Conservation (phyloP, 2,113 vertebrate genomes). For the Phocoena phocoena region DNA sequence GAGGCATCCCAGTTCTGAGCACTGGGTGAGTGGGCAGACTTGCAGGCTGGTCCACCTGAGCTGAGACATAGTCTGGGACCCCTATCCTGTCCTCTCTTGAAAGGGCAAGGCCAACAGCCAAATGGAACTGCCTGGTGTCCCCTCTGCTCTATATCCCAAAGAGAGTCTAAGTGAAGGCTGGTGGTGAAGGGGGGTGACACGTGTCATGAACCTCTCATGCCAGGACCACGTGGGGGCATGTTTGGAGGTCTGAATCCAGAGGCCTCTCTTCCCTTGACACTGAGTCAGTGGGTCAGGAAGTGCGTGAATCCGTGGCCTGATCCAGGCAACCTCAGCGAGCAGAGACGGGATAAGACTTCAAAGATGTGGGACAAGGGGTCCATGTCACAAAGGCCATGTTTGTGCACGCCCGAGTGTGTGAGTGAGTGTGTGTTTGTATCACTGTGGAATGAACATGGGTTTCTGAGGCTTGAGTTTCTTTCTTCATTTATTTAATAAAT, state of each 20-base stretch:
- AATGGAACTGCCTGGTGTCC: not conserved
- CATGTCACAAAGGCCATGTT: not conserved
- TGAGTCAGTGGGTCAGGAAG: not conserved
- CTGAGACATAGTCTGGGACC: not conserved
- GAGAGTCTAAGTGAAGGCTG: not conserved
- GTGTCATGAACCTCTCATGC: not conserved
- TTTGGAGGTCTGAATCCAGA: not conserved
- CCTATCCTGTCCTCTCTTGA: not conserved
- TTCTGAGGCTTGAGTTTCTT: slow-evolving; percentile 8
- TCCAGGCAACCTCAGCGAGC: not conserved
- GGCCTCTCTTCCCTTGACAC: not conserved
- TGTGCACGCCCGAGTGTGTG: not conserved
- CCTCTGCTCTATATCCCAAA: not conserved
- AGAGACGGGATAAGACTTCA: not conserved
- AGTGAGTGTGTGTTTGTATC: not conserved
- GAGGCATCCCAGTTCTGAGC: not conserved
- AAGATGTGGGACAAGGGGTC: not conserved
- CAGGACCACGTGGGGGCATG: too few relatives aligned
- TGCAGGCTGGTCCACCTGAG: not conserved
- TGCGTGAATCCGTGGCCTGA: not conserved
- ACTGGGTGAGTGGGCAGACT: not conserved
- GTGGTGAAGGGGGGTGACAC: not conserved
- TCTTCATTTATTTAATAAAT: slow-evolving; percentile 20
- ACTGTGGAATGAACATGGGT: not conserved
- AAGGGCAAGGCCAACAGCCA: not conserved